Evolutionary conservation across 30 jellyfish, hydroid and myxozoan species (phyloP).

Genomic region (Pseudorhiza aurosa): DNA sequence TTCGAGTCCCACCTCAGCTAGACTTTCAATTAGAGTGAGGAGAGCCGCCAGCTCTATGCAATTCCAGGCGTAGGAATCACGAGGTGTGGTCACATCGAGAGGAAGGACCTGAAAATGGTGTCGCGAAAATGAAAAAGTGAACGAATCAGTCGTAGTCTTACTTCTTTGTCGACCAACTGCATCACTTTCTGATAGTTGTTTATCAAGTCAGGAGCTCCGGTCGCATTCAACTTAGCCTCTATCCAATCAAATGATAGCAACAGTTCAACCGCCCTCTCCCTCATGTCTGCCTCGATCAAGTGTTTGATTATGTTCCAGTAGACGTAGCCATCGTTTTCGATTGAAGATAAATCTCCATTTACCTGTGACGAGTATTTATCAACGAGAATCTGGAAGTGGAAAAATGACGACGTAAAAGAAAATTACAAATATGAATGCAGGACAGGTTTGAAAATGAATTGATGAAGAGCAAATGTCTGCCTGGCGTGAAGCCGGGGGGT

Average conservation of each 20-base stretch:
- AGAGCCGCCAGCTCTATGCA: no score
- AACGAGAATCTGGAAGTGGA: constrained; percentile 52
- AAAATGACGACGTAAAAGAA: not conserved
- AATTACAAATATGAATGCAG: not conserved
- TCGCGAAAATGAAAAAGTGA: no score
- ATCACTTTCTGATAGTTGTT: constrained; percentile 51
- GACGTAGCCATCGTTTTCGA: constrained; percentile 68
- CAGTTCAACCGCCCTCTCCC: constrained; percentile 58
- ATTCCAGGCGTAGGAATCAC: no score
- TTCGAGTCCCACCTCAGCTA: no score
- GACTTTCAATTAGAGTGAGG: no score
- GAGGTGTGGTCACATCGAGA: no score
- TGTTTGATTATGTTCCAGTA: constrained; percentile 75
- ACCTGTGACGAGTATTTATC: constrained; percentile 47
- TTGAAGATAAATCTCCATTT: constrained; percentile 16
- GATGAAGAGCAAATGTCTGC: no score
- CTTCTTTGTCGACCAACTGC: constrained; percentile 19
- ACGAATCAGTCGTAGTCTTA: no score
- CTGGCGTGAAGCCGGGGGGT: no score
- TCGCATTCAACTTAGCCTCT: constrained; percentile 28
- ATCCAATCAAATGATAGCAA: constrained; percentile 72
- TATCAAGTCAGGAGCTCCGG: constrained; percentile 91
- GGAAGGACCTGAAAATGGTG: no score
- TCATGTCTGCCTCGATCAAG: constrained; percentile 53
- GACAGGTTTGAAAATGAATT: not conserved